Conservation (phyloP, 2,888 invertebrate genomes). For the Aporophyla lueneburgensis region DNA sequence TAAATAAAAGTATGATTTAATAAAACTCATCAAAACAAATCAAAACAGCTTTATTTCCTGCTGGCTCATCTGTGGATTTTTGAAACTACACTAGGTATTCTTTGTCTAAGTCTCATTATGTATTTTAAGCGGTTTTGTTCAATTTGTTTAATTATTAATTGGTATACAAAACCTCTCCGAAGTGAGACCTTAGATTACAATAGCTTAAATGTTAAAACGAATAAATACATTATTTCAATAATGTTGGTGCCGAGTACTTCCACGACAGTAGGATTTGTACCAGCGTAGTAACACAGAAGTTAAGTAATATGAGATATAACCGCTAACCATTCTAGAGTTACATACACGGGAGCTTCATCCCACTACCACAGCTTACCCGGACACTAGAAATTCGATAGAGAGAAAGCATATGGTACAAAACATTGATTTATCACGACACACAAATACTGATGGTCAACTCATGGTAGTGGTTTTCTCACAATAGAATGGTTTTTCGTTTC, state of each 20-base stretch:
- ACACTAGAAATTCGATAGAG: constrained; percentile 66
- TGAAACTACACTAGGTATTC: constrained; percentile 80
- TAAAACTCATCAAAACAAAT: constrained; percentile 85
- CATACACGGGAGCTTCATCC: constrained; percentile 56
- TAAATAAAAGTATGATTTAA: constrained; percentile 54
- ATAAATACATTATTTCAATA: constrained; percentile 71
- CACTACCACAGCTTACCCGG: constrained; percentile 70
- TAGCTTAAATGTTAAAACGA: constrained; percentile 70
- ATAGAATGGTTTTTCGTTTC: constrained; percentile 69
- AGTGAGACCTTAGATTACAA: constrained; percentile 73
- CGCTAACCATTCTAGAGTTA: constrained; percentile 61
- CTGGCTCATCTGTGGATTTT: constrained; percentile 86
- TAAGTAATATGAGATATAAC: constrained; percentile 71
- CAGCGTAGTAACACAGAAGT: constrained; percentile 68
- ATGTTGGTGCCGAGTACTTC: constrained; percentile 71
- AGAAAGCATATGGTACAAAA: constrained; percentile 70
- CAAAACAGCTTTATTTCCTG: constrained; percentile 90
- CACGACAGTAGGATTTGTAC: constrained; percentile 70
- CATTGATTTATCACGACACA: constrained; percentile 60
- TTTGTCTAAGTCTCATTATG: constrained; percentile 72
- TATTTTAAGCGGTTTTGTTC: constrained; percentile 69
- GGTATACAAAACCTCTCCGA: constrained; percentile 72
- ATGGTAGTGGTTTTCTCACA: constrained; percentile 66
- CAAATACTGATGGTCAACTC: constrained; percentile 66
- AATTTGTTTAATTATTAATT: constrained; percentile 64